phyloP scores from a whole-genome alignment of 2,797 vertebrate genomes.

The Sebastes minor region DNA sequence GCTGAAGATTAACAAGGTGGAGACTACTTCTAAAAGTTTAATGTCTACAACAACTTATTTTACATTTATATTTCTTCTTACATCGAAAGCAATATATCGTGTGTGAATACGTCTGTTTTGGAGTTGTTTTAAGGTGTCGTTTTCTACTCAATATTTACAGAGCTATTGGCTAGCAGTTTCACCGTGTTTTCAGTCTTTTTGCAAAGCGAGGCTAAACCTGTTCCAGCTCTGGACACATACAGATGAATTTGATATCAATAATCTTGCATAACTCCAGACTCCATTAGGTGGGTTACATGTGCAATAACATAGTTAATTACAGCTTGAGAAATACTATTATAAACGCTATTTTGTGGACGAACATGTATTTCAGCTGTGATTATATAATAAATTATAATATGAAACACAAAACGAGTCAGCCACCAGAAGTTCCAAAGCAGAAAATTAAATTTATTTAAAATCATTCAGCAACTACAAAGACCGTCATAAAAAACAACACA shows the following conservation, averaged over 20 bases:
- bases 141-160: neutral
- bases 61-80: neutral
- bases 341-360: neutral
- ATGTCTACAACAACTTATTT: neutral
- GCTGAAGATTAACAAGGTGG: neutral
- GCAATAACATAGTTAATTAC: neutral
- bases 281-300: neutral
- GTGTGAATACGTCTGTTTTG: neutral
- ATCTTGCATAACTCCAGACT: neutral
- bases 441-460: neutral
- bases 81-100: neutral
- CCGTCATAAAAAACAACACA: neutral
- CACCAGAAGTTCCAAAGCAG: neutral
- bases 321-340: neutral
- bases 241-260: neutral
- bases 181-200: neutral
- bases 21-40: neutral
- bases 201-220: neutral
- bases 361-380: neutral
- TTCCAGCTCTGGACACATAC: neutral
- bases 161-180: neutral
- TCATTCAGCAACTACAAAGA: neutral
- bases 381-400: neutral
- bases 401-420: neutral
- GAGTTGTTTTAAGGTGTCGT: neutral